Percentiles rank a stretch among this genome's conserved stretches.
Evolutionary conservation across 2,113 vertebrate species (phyloP).

Genomic region (Ptilorrhoa leucosticta): DNA sequence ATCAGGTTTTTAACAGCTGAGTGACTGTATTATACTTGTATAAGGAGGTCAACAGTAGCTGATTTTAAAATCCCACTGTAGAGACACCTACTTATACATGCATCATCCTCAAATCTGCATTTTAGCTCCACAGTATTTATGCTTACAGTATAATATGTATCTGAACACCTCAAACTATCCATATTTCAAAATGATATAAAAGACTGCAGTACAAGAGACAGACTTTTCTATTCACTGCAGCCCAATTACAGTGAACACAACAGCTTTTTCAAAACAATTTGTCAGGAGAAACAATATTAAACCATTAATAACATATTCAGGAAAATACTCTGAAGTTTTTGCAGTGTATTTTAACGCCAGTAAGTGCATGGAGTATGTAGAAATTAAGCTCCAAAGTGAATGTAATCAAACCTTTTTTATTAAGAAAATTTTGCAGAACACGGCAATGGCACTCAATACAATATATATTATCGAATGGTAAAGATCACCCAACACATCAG

Average conservation of each 20-base stretch:
- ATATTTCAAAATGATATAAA: slow-evolving; percentile 54
- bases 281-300: background rate
- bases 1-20: slow-evolving; percentile 79
- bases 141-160: slow-evolving; percentile 18
- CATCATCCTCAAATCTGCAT: slow-evolving; percentile 56
- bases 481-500: background rate
- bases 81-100: slow-evolving; percentile 53
- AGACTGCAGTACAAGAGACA: slow-evolving; percentile 24
- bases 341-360: background rate
- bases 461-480: background rate
- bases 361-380: background rate
- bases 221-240: slow-evolving; percentile 41
- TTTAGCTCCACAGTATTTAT: slow-evolving; percentile 46
- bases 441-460: background rate
- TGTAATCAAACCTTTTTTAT: background rate
- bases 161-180: slow-evolving; percentile 34
- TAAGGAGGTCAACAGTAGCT: slow-evolving; percentile 65
- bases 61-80: slow-evolving; percentile 64
- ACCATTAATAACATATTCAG: background rate
- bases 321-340: background rate
- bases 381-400: background rate
- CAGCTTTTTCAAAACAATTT: slow-evolving; percentile 21
- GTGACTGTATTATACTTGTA: slow-evolving; percentile 74
- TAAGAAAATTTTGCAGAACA: background rate
- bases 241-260: slow-evolving; percentile 46